Evolutionary conservation across 2,888 invertebrate species (phyloP), one percentile per base, ranked within the genome.

Genomic region (Calliopum simillimum): DNA sequence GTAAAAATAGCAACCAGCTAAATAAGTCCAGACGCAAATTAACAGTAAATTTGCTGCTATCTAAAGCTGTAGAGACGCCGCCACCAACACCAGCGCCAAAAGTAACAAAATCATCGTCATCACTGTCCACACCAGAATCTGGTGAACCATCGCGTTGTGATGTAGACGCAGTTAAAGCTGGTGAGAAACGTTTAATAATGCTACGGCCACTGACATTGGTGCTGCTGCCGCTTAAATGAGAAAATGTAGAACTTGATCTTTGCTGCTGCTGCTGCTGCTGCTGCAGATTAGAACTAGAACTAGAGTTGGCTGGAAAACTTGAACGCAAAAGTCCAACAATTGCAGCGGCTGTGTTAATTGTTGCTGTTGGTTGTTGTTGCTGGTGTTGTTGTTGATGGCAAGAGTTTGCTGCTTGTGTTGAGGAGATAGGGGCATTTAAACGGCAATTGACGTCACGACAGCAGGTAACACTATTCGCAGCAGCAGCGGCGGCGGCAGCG

Each of bases 1-100:
- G 80, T 14, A 90, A 71, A 82, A 97, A 91, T 69, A 98, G 87
- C 58, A 88, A 77, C 72, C 92, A 76, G 68, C 94, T 94, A 70
- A 96, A 88, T 67, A 95, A 80, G 86, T 96, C 95, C 72, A 96
- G 86, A 84, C 92, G 90, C 71, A 95, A 86, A 77, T 88, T 90
- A 70, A 92, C 86, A 77, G 87, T 86, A 77, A 90, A 88, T 33
- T 72, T 72, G 58, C 75, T 76, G 69, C 14, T 21, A 41, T 16
- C 19, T 56, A 8, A 67, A 13, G 62, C 75, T 72, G 58, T 65
- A 69, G 25, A 69, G 73, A 68, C 53, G 12, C 4, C 55, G 14
- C 13, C 41, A 25, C 76, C 51, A n/a, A 68, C 43, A 73, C 70
- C 73, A 46, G 53, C 65, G 67, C 51, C 70, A 59, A 33, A 33